These are phyloP conservation scores for Heteropelma amictum DNA, from an alignment of 2,888 invertebrate genomes.

Conservation along the genomic window DNA sequence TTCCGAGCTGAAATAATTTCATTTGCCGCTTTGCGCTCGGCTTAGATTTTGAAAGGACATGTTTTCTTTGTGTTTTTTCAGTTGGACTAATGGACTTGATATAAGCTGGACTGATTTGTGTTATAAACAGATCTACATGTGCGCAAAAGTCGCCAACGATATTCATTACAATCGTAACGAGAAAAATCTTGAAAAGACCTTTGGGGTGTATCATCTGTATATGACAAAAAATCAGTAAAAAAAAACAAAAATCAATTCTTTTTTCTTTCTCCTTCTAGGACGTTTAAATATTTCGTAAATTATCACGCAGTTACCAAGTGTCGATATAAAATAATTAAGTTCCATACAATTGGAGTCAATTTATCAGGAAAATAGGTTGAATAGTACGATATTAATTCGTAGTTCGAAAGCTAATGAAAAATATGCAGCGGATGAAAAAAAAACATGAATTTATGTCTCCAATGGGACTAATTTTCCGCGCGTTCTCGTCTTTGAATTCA, in stretches of 20 bases:
- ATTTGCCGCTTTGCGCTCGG: background rate
- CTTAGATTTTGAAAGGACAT: constrained; percentile 12
- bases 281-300: too few species aligned
- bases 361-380: too few species aligned
- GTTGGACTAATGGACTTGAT: constrained; percentile 79
- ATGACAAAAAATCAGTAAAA: constrained; percentile 67
- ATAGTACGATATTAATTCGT: too few species aligned
- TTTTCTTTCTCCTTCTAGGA: background rate
- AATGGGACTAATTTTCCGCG: too few species aligned
- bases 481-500: too few species aligned
- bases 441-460: too few species aligned
- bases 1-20: too few species aligned
- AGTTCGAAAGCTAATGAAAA: too few species aligned
- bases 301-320: too few species aligned
- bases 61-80: constrained; percentile 78
- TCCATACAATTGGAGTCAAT: too few species aligned
- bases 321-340: too few species aligned
- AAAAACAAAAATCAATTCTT: constrained; percentile 52
- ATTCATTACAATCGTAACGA: constrained; percentile 38
- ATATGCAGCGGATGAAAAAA: too few species aligned
- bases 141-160: constrained; percentile 32
- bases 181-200: constrained; percentile 26
- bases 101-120: constrained; percentile 63
- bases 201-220: constrained; percentile 62
- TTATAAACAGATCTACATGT: constrained; percentile 60